Percentiles rank a stretch among this genome's conserved stretches.
Evolutionary conservation across 2,888 invertebrate species (phyloP).

Genomic region (Ophioninae sp.): DNA sequence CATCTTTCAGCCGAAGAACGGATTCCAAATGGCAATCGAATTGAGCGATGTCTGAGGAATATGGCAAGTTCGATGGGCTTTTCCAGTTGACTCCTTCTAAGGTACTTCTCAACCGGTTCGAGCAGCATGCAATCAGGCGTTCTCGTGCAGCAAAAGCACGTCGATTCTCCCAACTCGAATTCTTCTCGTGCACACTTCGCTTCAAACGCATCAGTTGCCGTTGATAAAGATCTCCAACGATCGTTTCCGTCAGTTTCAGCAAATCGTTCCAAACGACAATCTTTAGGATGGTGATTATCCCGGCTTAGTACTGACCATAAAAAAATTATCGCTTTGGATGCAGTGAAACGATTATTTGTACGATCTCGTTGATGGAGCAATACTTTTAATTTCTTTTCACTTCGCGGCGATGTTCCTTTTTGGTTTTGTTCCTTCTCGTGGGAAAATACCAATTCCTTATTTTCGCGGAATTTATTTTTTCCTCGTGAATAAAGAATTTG

Average conservation of each 20-base stretch:
- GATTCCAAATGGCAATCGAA: not conserved
- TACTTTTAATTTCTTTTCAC: too few species aligned
- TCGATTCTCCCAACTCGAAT: not conserved
- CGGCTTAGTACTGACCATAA: not conserved
- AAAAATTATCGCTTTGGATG: not conserved
- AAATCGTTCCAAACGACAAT: not conserved
- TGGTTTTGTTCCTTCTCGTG: too few species aligned
- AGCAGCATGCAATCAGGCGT: not conserved
- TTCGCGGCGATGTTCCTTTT: too few species aligned
- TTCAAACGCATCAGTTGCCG: not conserved
- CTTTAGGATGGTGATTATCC: not conserved
- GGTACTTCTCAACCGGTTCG: not conserved
- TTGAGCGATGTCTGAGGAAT: not conserved
- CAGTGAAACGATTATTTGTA: not conserved
- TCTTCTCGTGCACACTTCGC: not conserved
- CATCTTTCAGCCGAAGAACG: not conserved
- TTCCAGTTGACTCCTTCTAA: not conserved
- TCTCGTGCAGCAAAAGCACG: not conserved
- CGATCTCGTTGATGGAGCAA: not conserved
- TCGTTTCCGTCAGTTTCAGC: not conserved
- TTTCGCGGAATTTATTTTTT: too few species aligned
- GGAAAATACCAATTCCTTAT: too few species aligned
- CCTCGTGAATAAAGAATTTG: too few species aligned
- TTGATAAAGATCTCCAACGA: not conserved
- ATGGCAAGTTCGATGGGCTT: not conserved